Conservation (phyloP, 1,140 invertebrate genomes). For the Archivesica marissinica region DNA sequence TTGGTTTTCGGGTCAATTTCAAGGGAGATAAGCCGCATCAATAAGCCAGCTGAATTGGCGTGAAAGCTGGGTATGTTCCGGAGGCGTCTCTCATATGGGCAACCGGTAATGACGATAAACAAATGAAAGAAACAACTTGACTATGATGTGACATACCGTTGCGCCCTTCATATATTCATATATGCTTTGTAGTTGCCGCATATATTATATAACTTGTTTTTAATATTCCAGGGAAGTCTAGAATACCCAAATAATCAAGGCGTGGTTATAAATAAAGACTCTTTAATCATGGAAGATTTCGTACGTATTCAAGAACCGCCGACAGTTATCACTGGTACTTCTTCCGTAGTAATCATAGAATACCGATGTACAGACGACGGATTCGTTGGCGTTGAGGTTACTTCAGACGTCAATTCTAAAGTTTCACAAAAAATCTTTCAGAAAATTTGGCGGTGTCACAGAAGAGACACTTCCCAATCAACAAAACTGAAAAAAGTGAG, state of each 20-base stretch:
- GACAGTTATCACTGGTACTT: neutral
- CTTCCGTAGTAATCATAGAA: neutral
- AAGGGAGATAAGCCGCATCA: no score
- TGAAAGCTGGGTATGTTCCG: no score
- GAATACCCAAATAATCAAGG: neutral
- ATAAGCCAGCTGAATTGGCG: no score
- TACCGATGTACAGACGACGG: conserved; percentile 18
- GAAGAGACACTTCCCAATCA: neutral
- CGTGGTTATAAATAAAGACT: neutral
- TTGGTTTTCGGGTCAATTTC: no score
- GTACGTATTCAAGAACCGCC: conserved; percentile 17
- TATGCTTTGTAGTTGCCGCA: no score
- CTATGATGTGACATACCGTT: no score
- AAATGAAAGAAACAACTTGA: no score
- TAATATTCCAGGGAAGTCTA: neutral
- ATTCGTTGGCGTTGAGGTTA: conserved; percentile 50
- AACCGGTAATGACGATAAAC: no score
- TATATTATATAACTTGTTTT: no score
- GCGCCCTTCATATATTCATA: no score
- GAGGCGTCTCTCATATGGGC: no score
- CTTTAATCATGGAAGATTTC: conserved; percentile 8
- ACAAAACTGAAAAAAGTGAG: conserved; percentile 29
- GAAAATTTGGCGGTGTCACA: conserved; percentile 44
- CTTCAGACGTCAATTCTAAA: neutral
- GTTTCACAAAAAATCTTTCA: conserved; percentile 45